These are phyloP conservation scores for Dermochelys coriacea DNA, from an alignment of 2,797 vertebrate genomes.

Conservation along the genomic window DNA sequence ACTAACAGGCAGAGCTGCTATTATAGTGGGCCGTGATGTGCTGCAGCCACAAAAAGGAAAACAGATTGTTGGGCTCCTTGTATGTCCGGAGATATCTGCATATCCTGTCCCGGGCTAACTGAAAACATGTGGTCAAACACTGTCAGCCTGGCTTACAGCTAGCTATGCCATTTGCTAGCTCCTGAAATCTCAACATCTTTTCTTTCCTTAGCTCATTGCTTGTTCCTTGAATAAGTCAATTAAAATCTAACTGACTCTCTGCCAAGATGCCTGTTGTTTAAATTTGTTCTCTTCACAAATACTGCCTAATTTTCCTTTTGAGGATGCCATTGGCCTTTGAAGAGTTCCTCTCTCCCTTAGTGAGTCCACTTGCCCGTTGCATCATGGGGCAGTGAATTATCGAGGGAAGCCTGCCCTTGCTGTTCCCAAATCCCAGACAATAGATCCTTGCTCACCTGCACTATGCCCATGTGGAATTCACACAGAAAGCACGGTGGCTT, in stretches of 20 bases:
- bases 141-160: neutral
- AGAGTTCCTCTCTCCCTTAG: neutral
- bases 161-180: neutral
- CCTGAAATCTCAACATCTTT: neutral
- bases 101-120: conserved; percentile 33
- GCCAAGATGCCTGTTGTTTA: neutral
- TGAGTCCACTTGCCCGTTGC: neutral
- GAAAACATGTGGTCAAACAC: conserved; percentile 48
- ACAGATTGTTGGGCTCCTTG: conserved; percentile 4
- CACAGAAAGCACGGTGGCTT: neutral
- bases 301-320: neutral
- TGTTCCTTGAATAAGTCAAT: neutral
- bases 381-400: neutral
- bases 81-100: conserved; percentile 35
- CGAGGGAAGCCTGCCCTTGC: neutral
- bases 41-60: conserved; percentile 61
- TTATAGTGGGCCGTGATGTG: conserved; percentile 45
- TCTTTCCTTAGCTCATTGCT: neutral
- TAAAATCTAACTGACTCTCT: conserved; percentile 41
- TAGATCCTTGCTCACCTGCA: neutral
- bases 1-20: conserved; percentile 5
- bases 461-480: neutral
- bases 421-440: neutral
- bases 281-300: neutral
- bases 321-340: neutral